These are phyloP conservation scores for Xestia rhomboidea DNA, from an alignment of 2,888 invertebrate species.

Conservation along the genomic window DNA sequence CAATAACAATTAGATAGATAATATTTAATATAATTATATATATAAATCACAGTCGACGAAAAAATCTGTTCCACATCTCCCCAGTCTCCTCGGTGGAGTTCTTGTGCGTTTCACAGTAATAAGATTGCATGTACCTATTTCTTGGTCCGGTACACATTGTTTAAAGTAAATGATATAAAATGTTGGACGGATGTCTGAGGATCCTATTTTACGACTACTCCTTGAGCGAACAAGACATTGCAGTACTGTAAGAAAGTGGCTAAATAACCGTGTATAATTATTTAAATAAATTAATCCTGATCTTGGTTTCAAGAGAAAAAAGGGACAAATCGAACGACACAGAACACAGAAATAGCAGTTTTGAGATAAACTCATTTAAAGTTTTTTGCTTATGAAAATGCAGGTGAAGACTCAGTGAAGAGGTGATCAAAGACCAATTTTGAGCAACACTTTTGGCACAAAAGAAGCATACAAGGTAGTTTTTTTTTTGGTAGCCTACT, in stretches of 20 bases:
- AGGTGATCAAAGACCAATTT: no score
- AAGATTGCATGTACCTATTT: constrained; percentile 81
- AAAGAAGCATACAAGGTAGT: no score
- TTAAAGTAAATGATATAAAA: constrained; percentile 68
- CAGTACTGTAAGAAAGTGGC: neutral
- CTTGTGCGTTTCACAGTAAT: constrained; percentile 79
- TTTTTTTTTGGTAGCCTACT: no score
- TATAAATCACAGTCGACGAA: neutral
- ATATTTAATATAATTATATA: no score
- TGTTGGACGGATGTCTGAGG: constrained; percentile 15
- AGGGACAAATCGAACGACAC: neutral
- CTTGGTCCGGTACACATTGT: constrained; percentile 73
- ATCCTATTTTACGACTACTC: constrained; percentile 19
- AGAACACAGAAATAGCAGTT: no score
- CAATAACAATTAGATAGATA: no score
- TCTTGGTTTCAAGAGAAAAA: neutral
- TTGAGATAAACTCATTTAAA: no score
- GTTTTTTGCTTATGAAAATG: no score
- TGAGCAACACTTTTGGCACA: no score
- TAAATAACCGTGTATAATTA: neutral
- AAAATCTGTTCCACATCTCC: constrained; percentile 49
- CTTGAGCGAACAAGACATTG: constrained; percentile 19
- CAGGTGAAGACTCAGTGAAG: no score
- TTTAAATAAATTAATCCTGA: neutral
- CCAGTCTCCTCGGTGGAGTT: constrained; percentile 74